Evolutionary conservation across 92 coral and sea anemone species (phyloP).

Genomic region (Epizoanthus scotinus): DNA sequence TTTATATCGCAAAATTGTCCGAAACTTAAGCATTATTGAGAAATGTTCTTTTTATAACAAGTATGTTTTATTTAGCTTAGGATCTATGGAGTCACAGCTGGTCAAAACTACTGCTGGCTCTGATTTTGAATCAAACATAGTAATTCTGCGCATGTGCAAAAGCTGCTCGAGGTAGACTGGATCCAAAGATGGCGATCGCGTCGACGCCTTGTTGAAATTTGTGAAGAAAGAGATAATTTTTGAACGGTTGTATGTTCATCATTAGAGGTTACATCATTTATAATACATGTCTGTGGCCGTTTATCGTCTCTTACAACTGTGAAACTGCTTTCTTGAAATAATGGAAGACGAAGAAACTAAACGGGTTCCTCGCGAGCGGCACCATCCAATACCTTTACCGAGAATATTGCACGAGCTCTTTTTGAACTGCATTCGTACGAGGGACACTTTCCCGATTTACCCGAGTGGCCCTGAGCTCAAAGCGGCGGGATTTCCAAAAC

Average conservation of each 20-base stretch:
- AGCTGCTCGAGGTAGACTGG: constrained; percentile 10
- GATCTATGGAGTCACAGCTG: constrained; percentile 14
- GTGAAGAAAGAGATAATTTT: not conserved
- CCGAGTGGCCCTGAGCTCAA: constrained; percentile 85
- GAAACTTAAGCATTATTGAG: not conserved
- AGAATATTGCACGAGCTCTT: constrained; percentile 65
- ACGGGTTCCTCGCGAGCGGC: constrained; percentile 52
- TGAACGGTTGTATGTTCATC: not conserved
- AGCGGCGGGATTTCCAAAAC: constrained; percentile 88
- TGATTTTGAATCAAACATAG: not conserved
- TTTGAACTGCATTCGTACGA: constrained; percentile 57
- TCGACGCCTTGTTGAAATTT: not conserved
- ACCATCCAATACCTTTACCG: constrained; percentile 77
- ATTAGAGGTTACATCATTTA: too few relatives aligned
- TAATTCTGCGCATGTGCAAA: constrained; percentile 29
- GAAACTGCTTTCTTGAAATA: not conserved
- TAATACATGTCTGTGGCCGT: not conserved
- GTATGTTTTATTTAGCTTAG: not conserved
- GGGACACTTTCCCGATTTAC: constrained; percentile 57
- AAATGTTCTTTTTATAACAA: too few relatives aligned
- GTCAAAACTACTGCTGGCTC: constrained; percentile 15
- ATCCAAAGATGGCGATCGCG: not conserved
- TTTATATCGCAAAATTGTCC: too few relatives aligned
- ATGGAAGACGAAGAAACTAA: constrained; percentile 32
- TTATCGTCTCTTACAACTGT: not conserved